These are phyloP conservation scores for Onychostoma macrolepis DNA, from an alignment of 2,113 vertebrate genomes.

Conservation along the genomic window DNA sequence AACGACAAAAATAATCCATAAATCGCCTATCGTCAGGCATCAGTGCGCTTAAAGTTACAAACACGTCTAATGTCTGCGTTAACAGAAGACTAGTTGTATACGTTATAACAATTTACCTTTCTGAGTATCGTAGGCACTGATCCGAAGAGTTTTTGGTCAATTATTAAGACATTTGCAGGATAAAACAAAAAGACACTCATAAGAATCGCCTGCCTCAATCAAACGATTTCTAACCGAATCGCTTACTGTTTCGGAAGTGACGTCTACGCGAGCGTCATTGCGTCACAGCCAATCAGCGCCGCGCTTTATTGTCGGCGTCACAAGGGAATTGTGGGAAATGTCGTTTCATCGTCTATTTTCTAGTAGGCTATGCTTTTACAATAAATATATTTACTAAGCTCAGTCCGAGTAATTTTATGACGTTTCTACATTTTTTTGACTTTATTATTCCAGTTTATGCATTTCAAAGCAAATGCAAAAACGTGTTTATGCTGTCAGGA, in stretches of 20 bases:
- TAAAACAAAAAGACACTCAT: neutral
- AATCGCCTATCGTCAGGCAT: neutral
- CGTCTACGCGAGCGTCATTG: neutral
- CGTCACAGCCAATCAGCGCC: conserved; percentile 65
- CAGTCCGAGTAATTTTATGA: neutral
- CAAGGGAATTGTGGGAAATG: conserved; percentile 68
- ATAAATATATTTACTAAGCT: neutral
- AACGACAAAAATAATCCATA: neutral
- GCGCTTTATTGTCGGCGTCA: neutral
- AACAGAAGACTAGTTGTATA: neutral
- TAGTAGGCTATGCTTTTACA: neutral
- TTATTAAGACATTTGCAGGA: neutral
- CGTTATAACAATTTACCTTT: conserved; percentile 25
- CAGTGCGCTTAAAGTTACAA: neutral
- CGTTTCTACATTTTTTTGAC: accelerated
- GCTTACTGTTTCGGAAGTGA: conserved; percentile 44
- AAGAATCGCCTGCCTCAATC: neutral
- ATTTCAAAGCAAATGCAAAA: neutral
- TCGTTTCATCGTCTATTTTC: neutral
- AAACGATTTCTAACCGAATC: neutral
- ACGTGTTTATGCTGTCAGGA: neutral
- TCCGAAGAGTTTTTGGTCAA: neutral
- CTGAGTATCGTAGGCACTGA: neutral
- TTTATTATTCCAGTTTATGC: neutral
- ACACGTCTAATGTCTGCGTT: neutral